A percentile compares a stretch with the other conserved stretches of the same genome.
Evolutionary conservation across 2,113 vertebrate species (phyloP).

Genomic region (Vidua chalybeata): DNA sequence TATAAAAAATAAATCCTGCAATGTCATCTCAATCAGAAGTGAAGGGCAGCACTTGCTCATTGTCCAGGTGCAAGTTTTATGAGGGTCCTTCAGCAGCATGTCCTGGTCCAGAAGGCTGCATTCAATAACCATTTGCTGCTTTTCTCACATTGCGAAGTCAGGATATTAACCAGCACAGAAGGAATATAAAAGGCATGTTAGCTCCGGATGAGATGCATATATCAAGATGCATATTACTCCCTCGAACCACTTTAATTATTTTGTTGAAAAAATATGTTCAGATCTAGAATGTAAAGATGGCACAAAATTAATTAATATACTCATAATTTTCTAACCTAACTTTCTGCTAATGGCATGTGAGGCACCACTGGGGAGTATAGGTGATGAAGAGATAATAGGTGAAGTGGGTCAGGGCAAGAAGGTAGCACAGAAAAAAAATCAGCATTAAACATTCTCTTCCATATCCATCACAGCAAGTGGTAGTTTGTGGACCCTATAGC

Average conservation of each 20-base stretch:
- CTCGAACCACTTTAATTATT: background rate
- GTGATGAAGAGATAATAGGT: background rate
- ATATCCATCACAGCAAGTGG: background rate
- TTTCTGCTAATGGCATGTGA: background rate
- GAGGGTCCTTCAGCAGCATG: background rate
- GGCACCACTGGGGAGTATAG: background rate
- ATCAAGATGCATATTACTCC: background rate
- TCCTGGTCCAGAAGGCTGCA: background rate
- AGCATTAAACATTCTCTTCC: background rate
- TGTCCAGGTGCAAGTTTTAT: background rate
- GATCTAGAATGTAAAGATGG: background rate
- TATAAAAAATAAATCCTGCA: background rate
- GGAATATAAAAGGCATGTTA: background rate
- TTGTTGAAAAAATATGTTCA: background rate
- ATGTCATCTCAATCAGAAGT: background rate
- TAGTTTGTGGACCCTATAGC: background rate
- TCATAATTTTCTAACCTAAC: background rate
- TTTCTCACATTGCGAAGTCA: background rate
- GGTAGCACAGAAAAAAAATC: background rate
- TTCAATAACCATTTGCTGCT: background rate
- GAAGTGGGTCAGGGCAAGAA: background rate
- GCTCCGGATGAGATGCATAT: background rate
- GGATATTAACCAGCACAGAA: background rate
- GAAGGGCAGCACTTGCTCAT: background rate
- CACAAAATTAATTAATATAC: background rate